Base-by-base conservation (phyloP, 2,113 vertebrate genomes). In the Xyrauchen texanus region DNA sequence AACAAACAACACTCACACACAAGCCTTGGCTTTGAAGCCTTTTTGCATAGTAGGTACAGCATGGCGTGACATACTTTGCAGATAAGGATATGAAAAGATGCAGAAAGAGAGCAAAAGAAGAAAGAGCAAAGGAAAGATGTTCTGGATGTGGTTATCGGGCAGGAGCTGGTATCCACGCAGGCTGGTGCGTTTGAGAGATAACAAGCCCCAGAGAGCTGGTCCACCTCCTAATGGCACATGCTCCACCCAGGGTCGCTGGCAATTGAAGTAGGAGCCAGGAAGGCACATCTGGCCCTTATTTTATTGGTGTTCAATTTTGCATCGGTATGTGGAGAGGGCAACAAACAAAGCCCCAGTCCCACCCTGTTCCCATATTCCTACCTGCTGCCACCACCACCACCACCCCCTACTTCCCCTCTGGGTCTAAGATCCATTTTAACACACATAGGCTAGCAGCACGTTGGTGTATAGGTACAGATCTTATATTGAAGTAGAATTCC, bases 231-330 rank as follows among this genome's bases (percentile, higher is more conserved):
- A 85, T 83, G 73, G 77, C 81, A 82, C 81, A 80, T 84, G 62
- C 84, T 89, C 88, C 79, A 77, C 81, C 85, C 68, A 15, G 73
- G 81, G 83, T 86, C 77, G 45, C 2, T 80, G 86, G 88, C 90
- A 90, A 88, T 76, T 88, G 86, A 89, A 87, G 89, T 88, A 81
- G 71, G 81, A 89, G 88, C 88, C 89, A 89, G 84, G 82, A 86
- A 89, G 74, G 85, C 89, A 92, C 93, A 93, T 94, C 92, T 94
- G 93, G 87, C 85, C 85, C 89, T 89, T 88, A 90, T 94, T 92
- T 93, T 86, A 90, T 87, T 87, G 82, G 85, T 90, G 90, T 90
- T 91, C 89, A 88, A 85, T 89, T 90, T 90, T 87, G 87, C 76
- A 12, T 81, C 5, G 88, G 90, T 91, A 91, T 92, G 91, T 21